Evolutionary conservation across 2,888 invertebrate genomes (phyloP).

Genomic region (Dryobota labecula): DNA sequence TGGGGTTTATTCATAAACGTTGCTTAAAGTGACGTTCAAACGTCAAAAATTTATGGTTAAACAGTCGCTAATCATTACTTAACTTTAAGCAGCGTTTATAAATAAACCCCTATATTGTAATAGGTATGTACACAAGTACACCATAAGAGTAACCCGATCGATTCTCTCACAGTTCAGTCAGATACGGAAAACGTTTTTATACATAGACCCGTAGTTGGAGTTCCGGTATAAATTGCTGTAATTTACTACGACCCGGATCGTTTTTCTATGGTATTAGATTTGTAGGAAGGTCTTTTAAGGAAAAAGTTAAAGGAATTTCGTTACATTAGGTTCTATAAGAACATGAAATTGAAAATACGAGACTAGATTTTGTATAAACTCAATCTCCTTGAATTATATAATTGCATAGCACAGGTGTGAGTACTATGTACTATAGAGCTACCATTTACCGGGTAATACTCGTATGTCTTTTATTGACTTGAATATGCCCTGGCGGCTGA

Average conservation of each 20-base stretch:
- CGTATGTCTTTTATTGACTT: too few species aligned
- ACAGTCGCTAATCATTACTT: too few species aligned
- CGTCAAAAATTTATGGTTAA: too few species aligned
- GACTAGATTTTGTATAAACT: not conserved
- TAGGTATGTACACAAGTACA: not conserved
- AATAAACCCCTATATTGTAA: too few species aligned
- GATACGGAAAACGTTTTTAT: constrained; percentile 27
- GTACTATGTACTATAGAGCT: too few species aligned
- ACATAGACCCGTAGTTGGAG: constrained; percentile 51
- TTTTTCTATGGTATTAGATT: constrained; percentile 47
- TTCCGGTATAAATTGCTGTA: constrained; percentile 52
- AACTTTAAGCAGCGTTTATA: too few species aligned
- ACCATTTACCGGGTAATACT: too few species aligned
- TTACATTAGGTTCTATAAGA: not conserved
- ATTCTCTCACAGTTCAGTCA: constrained; percentile 23
- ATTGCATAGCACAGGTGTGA: too few species aligned
- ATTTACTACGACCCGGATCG: constrained; percentile 42
- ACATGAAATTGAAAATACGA: not conserved
- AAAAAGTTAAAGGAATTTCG: constrained; percentile 16
- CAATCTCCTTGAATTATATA: too few species aligned
- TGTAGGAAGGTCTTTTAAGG: constrained; percentile 17
- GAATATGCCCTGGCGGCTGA: too few species aligned
- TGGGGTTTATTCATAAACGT: too few species aligned
- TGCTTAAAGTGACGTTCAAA: too few species aligned
- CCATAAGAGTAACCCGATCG: constrained; percentile 18